Evolutionary conservation across 2,113 vertebrate genomes (phyloP).

Genomic region (Guaruba guarouba): DNA sequence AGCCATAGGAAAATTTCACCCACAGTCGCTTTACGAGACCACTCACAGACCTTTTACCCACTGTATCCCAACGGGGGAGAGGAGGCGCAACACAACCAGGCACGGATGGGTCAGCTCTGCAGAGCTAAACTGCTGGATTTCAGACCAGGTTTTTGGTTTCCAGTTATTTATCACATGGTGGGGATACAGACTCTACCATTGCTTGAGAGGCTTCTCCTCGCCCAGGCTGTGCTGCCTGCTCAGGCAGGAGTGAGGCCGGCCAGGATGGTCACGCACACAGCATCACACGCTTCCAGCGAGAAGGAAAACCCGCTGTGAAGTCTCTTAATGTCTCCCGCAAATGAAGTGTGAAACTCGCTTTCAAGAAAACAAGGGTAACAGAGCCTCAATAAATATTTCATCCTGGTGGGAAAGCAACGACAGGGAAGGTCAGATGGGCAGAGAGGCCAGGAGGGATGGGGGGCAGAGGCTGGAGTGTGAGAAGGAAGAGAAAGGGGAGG

Average conservation of each 20-base stretch:
- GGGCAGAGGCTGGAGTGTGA: not conserved
- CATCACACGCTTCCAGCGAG: accelerated
- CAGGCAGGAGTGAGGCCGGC: accelerated
- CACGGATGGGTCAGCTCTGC: accelerated
- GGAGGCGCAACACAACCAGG: accelerated
- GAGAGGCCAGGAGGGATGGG: not conserved
- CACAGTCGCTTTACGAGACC: not conserved
- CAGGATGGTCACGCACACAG: not conserved
- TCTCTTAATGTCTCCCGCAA: constrained; percentile 22
- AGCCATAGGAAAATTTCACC: not conserved
- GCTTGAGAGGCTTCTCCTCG: not conserved
- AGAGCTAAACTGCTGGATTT: not conserved
- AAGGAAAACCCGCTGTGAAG: not conserved
- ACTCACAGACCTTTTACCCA: not conserved
- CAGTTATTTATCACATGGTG: not conserved
- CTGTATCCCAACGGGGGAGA: accelerated
- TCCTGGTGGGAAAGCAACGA: not conserved
- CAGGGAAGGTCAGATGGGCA: not conserved
- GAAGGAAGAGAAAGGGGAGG: not conserved
- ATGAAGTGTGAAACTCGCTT: constrained; percentile 51
- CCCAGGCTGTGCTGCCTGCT: accelerated
- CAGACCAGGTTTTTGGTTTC: not conserved
- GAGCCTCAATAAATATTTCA: constrained; percentile 59
- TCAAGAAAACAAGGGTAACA: constrained; percentile 15
- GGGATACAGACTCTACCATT: not conserved